Conservation (phyloP, 2,797 vertebrate species). For the Falco novaeseelandiae region DNA sequence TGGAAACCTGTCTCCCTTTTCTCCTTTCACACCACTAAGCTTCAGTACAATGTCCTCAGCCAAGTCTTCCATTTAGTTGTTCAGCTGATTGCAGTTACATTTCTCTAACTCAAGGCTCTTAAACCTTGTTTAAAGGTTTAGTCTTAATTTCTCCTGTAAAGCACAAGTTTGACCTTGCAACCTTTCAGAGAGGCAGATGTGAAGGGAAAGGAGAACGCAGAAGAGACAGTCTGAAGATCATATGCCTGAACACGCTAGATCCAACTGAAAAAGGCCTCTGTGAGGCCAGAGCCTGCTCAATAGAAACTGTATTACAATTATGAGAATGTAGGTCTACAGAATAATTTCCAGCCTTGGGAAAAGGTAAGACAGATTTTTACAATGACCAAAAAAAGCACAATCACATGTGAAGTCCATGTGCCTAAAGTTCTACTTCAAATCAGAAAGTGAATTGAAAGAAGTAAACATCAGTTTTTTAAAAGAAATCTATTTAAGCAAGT, state of each 20-base stretch:
- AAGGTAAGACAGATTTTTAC: neutral
- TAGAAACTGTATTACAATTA: neutral
- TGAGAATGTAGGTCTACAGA: neutral
- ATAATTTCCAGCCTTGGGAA: no score
- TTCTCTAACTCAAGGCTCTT: neutral
- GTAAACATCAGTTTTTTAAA: neutral
- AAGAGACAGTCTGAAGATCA: neutral
- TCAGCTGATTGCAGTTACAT: neutral
- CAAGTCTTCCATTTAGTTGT: neutral
- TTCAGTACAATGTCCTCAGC: neutral
- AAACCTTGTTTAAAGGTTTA: neutral
- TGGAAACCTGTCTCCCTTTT: neutral
- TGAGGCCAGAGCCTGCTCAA: neutral
- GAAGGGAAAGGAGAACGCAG: neutral
- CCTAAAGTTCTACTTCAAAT: neutral
- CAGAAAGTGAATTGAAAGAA: neutral
- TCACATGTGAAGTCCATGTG: neutral
- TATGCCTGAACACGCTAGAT: neutral
- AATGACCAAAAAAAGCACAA: neutral
- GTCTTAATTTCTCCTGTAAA: neutral
- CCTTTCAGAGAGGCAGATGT: neutral
- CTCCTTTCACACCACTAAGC: neutral
- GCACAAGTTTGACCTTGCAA: neutral
- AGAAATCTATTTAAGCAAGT: neutral
- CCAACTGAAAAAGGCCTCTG: neutral